phyloP scores from a whole-genome alignment of 2,797 vertebrate species.

The Cryptoblepharus egeriae region DNA sequence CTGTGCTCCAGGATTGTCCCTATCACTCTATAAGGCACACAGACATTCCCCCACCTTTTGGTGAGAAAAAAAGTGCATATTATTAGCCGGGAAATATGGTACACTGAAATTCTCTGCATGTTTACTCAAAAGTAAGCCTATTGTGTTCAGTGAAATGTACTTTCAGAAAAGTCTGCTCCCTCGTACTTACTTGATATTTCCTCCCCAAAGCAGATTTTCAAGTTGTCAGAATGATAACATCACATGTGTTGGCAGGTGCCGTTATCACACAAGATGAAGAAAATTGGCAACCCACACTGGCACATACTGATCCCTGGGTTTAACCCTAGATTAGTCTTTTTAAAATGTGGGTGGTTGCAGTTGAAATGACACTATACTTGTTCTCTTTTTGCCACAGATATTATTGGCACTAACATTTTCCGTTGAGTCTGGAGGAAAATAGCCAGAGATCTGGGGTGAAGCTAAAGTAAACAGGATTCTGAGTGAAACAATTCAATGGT shows the following conservation, averaged over 20 bases:
- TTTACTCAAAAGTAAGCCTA: neutral
- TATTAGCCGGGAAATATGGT: too few relatives aligned
- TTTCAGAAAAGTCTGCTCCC: neutral
- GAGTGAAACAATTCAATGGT: constrained; percentile 12
- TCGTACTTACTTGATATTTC: constrained; percentile 13
- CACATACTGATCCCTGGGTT: constrained; percentile 57
- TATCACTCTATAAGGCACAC: too few relatives aligned
- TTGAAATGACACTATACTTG: constrained; percentile 72
- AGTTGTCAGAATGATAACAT: constrained; percentile 53
- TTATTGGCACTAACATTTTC: constrained; percentile 53
- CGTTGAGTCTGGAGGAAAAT: constrained; percentile 67
- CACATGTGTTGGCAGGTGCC: constrained; percentile 56
- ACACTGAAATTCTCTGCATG: neutral
- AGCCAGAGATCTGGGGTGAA: constrained; percentile 29
- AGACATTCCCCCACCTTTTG: too few relatives aligned
- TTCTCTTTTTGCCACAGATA: constrained; percentile 57
- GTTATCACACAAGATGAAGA: constrained; percentile 66
- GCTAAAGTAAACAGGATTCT: neutral
- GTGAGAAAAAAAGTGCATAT: too few relatives aligned
- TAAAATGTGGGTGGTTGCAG: constrained; percentile 68
- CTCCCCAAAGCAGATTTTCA: constrained; percentile 43
- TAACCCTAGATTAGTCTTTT: constrained; percentile 67
- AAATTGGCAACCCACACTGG: constrained; percentile 48
- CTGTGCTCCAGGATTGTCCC: too few relatives aligned
- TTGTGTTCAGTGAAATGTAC: neutral